Percentiles rank a stretch among this genome's conserved stretches.
Evolutionary conservation across 2,888 invertebrate genomes (phyloP).

Genomic region (Dione vanillae): DNA sequence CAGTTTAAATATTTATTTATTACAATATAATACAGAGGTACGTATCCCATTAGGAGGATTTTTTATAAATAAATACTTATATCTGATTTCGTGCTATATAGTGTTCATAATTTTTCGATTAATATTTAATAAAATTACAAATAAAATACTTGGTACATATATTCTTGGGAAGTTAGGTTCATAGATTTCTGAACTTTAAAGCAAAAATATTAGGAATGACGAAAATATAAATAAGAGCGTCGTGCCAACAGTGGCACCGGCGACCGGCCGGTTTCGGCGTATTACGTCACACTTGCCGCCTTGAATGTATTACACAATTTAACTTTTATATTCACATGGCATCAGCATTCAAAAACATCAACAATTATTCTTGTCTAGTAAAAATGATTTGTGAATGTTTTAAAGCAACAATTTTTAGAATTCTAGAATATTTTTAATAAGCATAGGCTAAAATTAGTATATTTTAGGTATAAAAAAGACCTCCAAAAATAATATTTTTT

Average conservation of each 20-base stretch:
- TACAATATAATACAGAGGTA: background rate
- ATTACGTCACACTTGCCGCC: constrained; percentile 41
- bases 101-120: background rate
- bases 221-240: constrained; percentile 18
- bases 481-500: no score
- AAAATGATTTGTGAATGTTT: background rate
- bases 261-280: constrained; percentile 39
- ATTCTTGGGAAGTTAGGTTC: background rate
- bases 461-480: no score
- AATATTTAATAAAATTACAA: background rate
- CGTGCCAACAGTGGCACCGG: constrained; percentile 13
- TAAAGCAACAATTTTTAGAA: background rate
- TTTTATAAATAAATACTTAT: background rate
- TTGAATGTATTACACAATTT: constrained; percentile 33
- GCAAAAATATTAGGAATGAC: constrained; percentile 25
- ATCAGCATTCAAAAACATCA: constrained; percentile 6
- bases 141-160: no score
- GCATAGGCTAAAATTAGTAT: no score
- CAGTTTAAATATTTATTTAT: no score
- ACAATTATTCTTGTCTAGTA: background rate
- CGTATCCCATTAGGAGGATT: background rate
- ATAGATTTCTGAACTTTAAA: background rate
- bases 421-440: no score
- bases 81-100: background rate
- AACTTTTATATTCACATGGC: constrained; percentile 18